A percentile compares a stretch with the other conserved stretches of the same genome.
Evolutionary conservation across 2,888 invertebrate species (phyloP).

Genomic region (Melieria omissa): DNA sequence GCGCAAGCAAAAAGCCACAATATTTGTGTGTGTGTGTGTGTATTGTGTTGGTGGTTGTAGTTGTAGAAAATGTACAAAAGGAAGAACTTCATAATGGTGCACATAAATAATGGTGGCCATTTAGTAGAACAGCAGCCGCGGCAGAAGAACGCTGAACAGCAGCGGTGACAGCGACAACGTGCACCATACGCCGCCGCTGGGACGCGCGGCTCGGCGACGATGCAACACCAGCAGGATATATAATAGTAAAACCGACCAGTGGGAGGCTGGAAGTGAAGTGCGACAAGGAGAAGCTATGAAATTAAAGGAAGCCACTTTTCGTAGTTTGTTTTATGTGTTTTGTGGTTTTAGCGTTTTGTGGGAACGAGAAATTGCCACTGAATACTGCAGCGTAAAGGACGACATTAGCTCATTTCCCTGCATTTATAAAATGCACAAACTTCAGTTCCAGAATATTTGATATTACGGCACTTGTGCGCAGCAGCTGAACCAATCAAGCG

Average conservation of each 20-base stretch:
- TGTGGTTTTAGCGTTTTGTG: too few relatives aligned
- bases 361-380: too few relatives aligned
- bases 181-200: not conserved
- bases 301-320: not conserved
- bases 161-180: not conserved
- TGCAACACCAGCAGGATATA: not conserved
- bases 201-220: not conserved
- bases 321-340: too few relatives aligned
- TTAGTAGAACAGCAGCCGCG: not conserved
- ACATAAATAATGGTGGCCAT: conserved; percentile 52
- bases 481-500: too few relatives aligned
- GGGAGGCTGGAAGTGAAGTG: not conserved
- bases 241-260: not conserved
- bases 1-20: too few relatives aligned
- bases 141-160: not conserved
- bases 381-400: too few relatives aligned
- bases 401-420: too few relatives aligned
- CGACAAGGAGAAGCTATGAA: not conserved
- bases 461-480: too few relatives aligned
- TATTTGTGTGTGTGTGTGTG: too few relatives aligned
- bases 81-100: conserved; percentile 48
- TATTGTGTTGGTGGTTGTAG: too few relatives aligned
- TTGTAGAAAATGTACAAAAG: not conserved
- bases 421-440: too few relatives aligned
- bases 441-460: too few relatives aligned